These are phyloP conservation scores for Acanthochromis polyacanthus DNA, from an alignment of 2,113 vertebrate genomes.

Conservation along the genomic window DNA sequence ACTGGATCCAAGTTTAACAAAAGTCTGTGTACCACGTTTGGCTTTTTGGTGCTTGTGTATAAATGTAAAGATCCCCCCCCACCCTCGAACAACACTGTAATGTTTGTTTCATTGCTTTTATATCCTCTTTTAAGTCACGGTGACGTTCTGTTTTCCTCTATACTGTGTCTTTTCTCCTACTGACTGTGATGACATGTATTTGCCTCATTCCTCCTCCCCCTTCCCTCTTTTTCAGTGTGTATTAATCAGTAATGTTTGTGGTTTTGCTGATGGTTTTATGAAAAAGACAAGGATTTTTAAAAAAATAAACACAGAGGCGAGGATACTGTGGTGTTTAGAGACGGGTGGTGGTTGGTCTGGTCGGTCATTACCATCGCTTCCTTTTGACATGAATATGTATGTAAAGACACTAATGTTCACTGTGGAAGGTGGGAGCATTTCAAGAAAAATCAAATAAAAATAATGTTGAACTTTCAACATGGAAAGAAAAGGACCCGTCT, in stretches of 20 bases:
- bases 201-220: slow-evolving; percentile 60
- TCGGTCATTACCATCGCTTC: slow-evolving; percentile 65
- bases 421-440: slow-evolving; percentile 79
- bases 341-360: slow-evolving; percentile 64
- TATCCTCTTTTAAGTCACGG: slow-evolving; percentile 69
- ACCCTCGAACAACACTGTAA: slow-evolving; percentile 80
- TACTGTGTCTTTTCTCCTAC: slow-evolving; percentile 73
- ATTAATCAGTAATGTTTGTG: slow-evolving; percentile 84
- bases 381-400: slow-evolving; percentile 80
- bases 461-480: slow-evolving; percentile 77
- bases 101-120: slow-evolving; percentile 79
- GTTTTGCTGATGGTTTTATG: slow-evolving; percentile 81
- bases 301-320: slow-evolving; percentile 37
- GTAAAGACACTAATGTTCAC: slow-evolving; percentile 84
- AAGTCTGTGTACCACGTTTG: slow-evolving; percentile 78
- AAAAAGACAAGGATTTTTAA: slow-evolving; percentile 59
- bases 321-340: slow-evolving; percentile 66
- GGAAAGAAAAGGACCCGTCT: slow-evolving; percentile 42
- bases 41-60: slow-evolving; percentile 86
- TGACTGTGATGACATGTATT: slow-evolving; percentile 81
- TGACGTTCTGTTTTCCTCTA: slow-evolving; percentile 77
- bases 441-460: slow-evolving; percentile 76
- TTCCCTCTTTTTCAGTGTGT: slow-evolving; percentile 71
- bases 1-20: slow-evolving; percentile 66
- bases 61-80: slow-evolving; percentile 82